Evolutionary conservation across 1,140 invertebrate species (phyloP).

Genomic region (Chironomus tepperi): DNA sequence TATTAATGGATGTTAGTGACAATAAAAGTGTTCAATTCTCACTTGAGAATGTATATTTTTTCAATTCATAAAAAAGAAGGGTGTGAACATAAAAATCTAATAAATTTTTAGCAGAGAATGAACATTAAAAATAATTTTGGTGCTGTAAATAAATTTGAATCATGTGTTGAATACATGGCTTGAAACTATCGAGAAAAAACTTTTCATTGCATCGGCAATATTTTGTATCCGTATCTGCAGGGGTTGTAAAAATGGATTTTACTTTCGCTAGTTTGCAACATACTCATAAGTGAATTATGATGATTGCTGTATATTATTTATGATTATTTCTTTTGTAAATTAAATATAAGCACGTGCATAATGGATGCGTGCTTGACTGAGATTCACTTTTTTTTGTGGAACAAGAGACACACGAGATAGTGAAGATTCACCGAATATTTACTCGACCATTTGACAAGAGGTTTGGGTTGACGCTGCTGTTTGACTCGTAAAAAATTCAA

Average conservation of each 20-base stretch:
- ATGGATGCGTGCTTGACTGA: too few relatives aligned
- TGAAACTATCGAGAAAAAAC: not conserved
- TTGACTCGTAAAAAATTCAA: too few relatives aligned
- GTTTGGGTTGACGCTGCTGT: too few relatives aligned
- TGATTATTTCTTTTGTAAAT: not conserved
- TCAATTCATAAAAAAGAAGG: not conserved
- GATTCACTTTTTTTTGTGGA: too few relatives aligned
- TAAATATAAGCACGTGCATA: not conserved
- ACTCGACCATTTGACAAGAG: too few relatives aligned
- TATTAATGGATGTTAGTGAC: too few relatives aligned
- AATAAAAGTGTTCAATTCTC: too few relatives aligned
- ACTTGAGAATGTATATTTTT: too few relatives aligned
- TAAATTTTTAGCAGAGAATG: not conserved
- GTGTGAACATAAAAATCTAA: not conserved
- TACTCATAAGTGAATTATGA: slow-evolving; percentile 7
- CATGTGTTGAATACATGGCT: not conserved
- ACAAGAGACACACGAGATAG: too few relatives aligned
- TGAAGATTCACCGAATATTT: too few relatives aligned
- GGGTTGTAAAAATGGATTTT: not conserved
- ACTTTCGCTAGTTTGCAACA: slow-evolving; percentile 30
- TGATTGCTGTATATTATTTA: slow-evolving; percentile 14
- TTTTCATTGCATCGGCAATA: not conserved
- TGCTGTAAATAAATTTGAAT: not conserved
- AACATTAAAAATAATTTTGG: not conserved
- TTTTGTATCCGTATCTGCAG: slow-evolving; percentile 30